Base-by-base conservation (phyloP, 2,797 vertebrate genomes). In the Geotrypetes seraphini region DNA sequence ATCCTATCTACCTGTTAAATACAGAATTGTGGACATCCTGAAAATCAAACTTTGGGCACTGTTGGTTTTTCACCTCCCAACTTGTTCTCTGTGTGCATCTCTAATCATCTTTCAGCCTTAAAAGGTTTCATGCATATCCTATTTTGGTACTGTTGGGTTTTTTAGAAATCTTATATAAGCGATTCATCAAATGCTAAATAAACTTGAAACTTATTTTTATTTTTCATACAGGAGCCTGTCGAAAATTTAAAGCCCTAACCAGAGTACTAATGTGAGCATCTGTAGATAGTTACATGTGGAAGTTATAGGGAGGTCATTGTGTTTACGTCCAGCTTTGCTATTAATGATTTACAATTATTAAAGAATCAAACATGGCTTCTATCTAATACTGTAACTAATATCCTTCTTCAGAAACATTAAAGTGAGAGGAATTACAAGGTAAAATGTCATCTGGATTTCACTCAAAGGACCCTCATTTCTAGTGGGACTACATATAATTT, bases 401-500 rank as follows among this genome's bases (percentile, higher is more conserved):
- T 49, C 21, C 23, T 50, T 22, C 33, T 47, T 25, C 17, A 41
- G 7, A 50, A 30, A 3, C 8, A 28, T 32, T 12, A 28, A 38
- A 42, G 54, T n/a, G 37, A 4, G 24, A 39, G 33, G 48, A 35
- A 31, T 28, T 8, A 12, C 25, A 39, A 48, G 46, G 34, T 28
- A 33, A 47, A 39, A 57, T 3, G 3, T 23, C 12, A 31, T 18
- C 44, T 47, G 27, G 19, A 56, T 32, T 33, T 36, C 40, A 29
- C 40, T 50, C 41, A 37, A 42, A 51, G 30, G 23, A 55, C 15
- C 3, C 9, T 6, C 15, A 12, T 11, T 46, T 43, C 43, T 36
- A 46, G 13, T 2, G 39, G 47, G 48, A 56, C 32, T 36, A 24
- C 25, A 31, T 42, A 53, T 63, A 33, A 60, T 62, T 58, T 46